Evolutionary conservation across 92 coral and sea anemone genomes (phyloP), one percentile per base, ranked within the genome.

Genomic region (Porites lobata): DNA sequence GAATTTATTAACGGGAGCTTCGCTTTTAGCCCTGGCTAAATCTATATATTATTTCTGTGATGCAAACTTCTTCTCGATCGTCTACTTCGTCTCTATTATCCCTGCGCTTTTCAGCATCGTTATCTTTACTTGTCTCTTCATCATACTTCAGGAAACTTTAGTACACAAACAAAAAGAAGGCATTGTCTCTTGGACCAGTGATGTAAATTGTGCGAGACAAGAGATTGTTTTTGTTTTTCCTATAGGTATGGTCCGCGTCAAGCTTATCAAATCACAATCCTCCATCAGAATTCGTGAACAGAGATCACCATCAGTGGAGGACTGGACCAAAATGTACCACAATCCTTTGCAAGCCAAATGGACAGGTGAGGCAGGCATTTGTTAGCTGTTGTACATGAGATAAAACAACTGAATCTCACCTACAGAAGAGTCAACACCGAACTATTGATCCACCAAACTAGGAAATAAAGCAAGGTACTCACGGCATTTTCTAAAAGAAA

Each of bases 251-350:
- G 99, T 86, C 99, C 9, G 96, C 99, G 7, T 94, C 94, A 59
- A 98, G 98, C 69, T 84, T 96, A 77, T 92, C 94, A 50, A 96
- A 91, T 51, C 99, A 94, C 75, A 98, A 98, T 70, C 99, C 99
- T 17, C 99, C 99, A 10, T 96, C 99, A 21, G 99, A 98, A 91
- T 98, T 96, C 85, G 74, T 98, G 82, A 96, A 98, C 98, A 98
- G 92, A 90, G 99, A 96, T 83, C 99, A 96, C 73, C 99, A 98
- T 74, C 96, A 98, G 86, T 98, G 99, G 99, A 98, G 98, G 3
- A 98, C 98, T 92, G 99, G 99, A 72, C 99, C 99, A 24, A 98
- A 98, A 51, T 98, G 99, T 85, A 98, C 99, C 75, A 98, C 99
- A 85, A 95, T 98, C 76, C 94, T 98, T 88, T 98, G 99, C 92